Evolutionary conservation across 2,113 vertebrate species (phyloP), one percentile per base, ranked within the genome.

Genomic region (Clinocottus analis): DNA sequence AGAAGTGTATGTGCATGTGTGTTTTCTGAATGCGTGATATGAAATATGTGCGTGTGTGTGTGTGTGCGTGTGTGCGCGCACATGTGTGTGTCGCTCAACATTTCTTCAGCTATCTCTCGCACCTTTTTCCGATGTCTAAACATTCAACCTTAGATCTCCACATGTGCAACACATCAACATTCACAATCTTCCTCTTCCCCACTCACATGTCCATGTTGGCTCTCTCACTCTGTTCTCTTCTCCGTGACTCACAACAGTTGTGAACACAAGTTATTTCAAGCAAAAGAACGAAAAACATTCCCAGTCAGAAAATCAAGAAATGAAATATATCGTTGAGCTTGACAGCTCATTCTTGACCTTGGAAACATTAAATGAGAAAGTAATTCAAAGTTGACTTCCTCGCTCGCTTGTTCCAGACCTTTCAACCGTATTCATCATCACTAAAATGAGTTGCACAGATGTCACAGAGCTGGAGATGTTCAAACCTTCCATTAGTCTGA

Each of bases 1-100:
- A 29, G 39, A n/a, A 45, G 19, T 65, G 72, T 71, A 49, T 68
- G 58, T 74, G 64, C 7, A 27, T 16, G 25, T 7, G 55, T 58
- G 55, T 58, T 27, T 55, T n/a, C 49, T 51, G 47, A 17, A n/a
- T 51, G 47, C 2, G 19, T n/a, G 49, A 10, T 45, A 45, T 45
- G 43, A 17, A 19, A 45, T 16, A 7, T 17, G 60, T 23, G 55
- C 51, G 56, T 53, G 67, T 66, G 60, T 43, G 16, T 56, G 12
- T 76, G 60, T 55, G 65, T 78, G 33, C 60, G 8, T n/a, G 39
- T 41, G 39, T 41, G 8, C 13, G 39, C 13, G 11, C 4, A 58
- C 59, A 47, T 45, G 53, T 74, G 19, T 64, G 25, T 53, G 53
- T 7, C 25, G 51, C 21, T 49, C 29, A 25, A 25, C 53, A 35